Conservation (phyloP, 1,140 invertebrate species). For the Zophobas morio region DNA sequence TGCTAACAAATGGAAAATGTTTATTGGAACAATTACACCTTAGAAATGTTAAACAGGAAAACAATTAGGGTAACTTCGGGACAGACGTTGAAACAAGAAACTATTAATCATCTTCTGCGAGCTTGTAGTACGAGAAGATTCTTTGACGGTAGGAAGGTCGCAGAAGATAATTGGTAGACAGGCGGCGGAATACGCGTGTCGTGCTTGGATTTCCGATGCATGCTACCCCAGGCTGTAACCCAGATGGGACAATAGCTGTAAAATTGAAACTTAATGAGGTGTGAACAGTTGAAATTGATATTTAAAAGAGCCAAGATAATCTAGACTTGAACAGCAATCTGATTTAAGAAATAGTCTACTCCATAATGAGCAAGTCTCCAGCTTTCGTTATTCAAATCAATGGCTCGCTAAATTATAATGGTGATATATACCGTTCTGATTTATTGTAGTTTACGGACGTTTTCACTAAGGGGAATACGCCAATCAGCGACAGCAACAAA, state of each 20-base stretch:
- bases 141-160: constrained; percentile 37
- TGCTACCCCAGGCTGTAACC: constrained; percentile 65
- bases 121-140: constrained; percentile 15
- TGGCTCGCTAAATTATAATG: constrained; percentile 65
- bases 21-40: constrained; percentile 49
- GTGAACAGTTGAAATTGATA: constrained; percentile 69
- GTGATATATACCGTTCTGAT: constrained; percentile 48
- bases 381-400: constrained; percentile 65
- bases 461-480: constrained; percentile 35
- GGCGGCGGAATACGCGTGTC: constrained; percentile 55
- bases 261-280: constrained; percentile 69
- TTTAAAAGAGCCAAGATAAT: constrained; percentile 69
- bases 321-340: constrained; percentile 66
- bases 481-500: constrained; percentile 26
- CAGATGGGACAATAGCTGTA: constrained; percentile 69
- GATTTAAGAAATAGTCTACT: constrained; percentile 67
- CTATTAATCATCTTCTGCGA: constrained; percentile 38
- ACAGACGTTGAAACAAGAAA: constrained; percentile 47
- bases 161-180: constrained; percentile 55
- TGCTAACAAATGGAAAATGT: constrained; percentile 49
- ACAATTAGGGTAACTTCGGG: constrained; percentile 44
- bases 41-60: constrained; percentile 49
- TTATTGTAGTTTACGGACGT: constrained; percentile 45
- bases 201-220: constrained; percentile 65
- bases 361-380: constrained; percentile 64